Percentiles rank a stretch among this genome's conserved stretches.
Evolutionary conservation across 2,797 vertebrate species (phyloP).

Genomic region (Garrulus glandarius): DNA sequence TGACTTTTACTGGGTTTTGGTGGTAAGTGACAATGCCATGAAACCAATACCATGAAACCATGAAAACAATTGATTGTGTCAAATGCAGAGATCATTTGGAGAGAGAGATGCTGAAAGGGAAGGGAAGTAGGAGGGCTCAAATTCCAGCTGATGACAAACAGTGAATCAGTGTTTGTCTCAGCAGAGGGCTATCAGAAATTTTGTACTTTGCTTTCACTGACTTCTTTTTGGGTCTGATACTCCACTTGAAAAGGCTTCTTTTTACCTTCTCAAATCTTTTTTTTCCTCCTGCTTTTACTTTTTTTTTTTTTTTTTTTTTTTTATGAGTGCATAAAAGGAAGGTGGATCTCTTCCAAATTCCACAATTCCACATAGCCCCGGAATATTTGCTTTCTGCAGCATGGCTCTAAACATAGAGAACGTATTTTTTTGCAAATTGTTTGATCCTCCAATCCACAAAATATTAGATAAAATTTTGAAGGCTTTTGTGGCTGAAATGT

Average conservation of each 20-base stretch:
- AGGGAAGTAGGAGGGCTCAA: conserved; percentile 36
- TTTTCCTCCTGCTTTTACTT: not conserved
- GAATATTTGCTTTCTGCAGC: conserved; percentile 66
- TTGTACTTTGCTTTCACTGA: not conserved
- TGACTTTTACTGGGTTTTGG: not conserved
- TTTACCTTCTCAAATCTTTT: not conserved
- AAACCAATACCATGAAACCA: not conserved
- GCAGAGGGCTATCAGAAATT: conserved; percentile 27
- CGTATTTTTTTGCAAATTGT: conserved; percentile 57
- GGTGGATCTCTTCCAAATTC: conserved; percentile 68
- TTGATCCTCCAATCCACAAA: conserved; percentile 31
- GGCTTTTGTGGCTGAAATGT: not conserved
- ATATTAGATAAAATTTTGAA: not conserved
- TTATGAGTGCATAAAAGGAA: conserved; percentile 57
- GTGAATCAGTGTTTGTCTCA: conserved; percentile 52
- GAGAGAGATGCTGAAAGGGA: conserved; percentile 29
- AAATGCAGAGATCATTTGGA: conserved; percentile 8
- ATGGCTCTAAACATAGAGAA: conserved; percentile 14
- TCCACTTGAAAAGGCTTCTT: conserved; percentile 38
- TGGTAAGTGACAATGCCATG: not conserved
- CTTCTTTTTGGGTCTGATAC: conserved; percentile 6
- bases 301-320: not conserved
- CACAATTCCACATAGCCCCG: not conserved
- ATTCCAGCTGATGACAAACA: conserved; percentile 56
- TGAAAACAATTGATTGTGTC: not conserved